These are phyloP conservation scores for Mesocentrotus franciscanus DNA, from an alignment of 53 echinoderm and acorn worm species.

Conservation along the genomic window DNA sequence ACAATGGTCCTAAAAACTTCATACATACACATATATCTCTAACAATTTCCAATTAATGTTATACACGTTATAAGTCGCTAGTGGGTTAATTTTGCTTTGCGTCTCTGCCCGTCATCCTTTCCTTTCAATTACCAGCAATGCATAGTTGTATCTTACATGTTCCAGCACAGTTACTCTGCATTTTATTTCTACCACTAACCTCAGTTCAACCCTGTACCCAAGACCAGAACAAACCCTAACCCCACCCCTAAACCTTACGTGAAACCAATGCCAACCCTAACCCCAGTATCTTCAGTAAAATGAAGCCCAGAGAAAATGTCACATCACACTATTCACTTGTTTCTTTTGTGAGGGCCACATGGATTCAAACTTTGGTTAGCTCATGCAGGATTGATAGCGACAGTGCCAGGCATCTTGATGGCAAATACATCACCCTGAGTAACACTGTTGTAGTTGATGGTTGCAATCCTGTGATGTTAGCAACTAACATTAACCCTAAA, in stretches of 20 bases:
- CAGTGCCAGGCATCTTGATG: slow-evolving; percentile 79
- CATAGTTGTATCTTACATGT: neutral
- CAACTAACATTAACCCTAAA: too few relatives aligned
- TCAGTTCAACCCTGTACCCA: too few relatives aligned
- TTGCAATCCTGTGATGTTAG: too few relatives aligned
- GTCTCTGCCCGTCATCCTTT: neutral
- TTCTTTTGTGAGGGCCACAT: slow-evolving; percentile 71
- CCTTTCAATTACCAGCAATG: neutral
- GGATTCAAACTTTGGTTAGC: slow-evolving; percentile 52
- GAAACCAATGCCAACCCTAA: too few relatives aligned
- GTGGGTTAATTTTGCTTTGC: neutral
- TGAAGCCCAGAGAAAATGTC: neutral
- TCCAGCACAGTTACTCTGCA: neutral
- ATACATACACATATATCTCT: neutral
- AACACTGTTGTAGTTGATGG: slow-evolving; percentile 46
- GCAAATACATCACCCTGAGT: slow-evolving; percentile 73
- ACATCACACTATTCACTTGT: neutral
- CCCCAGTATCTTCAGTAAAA: too few relatives aligned
- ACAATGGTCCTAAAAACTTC: neutral
- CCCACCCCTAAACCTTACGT: too few relatives aligned
- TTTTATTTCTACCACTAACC: neutral
- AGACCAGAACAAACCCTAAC: too few relatives aligned
- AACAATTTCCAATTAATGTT: neutral
- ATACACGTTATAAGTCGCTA: neutral
- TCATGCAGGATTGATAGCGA: slow-evolving; percentile 76